phyloP scores from a whole-genome alignment of 92 coral and sea anemone species.

The Heteractis magnifica region DNA sequence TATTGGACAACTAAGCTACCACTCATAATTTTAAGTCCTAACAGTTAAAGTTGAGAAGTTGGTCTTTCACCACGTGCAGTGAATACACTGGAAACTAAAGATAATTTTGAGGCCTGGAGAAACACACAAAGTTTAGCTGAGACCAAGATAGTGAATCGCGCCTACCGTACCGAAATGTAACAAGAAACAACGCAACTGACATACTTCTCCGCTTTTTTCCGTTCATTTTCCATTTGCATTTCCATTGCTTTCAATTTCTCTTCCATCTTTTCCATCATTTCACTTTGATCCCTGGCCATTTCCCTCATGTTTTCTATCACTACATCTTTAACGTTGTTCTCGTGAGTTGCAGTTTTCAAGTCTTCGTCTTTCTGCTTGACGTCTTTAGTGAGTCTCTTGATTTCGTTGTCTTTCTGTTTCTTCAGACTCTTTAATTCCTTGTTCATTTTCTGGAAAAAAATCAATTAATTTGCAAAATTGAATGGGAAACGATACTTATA shows the following conservation, averaged over 20 bases:
- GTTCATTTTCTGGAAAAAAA: constrained; percentile 46
- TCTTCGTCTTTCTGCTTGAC: constrained; percentile 68
- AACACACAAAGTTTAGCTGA: no score
- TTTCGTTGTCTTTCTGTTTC: constrained; percentile 75
- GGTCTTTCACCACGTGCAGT: no score
- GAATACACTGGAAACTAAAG: no score
- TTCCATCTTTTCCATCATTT: constrained; percentile 38
- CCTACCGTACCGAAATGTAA: not conserved
- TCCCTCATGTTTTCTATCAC: constrained; percentile 44
- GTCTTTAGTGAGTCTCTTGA: constrained; percentile 63
- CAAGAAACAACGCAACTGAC: not conserved
- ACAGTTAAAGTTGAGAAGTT: no score
- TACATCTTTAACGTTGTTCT: constrained; percentile 47
- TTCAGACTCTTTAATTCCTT: constrained; percentile 69
- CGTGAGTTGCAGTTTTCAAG: constrained; percentile 13
- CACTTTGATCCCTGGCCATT: constrained; percentile 36
- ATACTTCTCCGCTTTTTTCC: constrained; percentile 14
- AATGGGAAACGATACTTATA: no score
- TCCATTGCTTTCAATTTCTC: constrained; percentile 46
- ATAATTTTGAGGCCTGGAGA: no score
- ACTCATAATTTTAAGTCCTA: no score
- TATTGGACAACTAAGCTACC: no score
- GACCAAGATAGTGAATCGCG: no score
- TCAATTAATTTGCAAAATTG: not conserved
- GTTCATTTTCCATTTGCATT: constrained; percentile 31